Conservation (phyloP, 2,797 vertebrate species). For the Heteromormyrus szaboi region DNA sequence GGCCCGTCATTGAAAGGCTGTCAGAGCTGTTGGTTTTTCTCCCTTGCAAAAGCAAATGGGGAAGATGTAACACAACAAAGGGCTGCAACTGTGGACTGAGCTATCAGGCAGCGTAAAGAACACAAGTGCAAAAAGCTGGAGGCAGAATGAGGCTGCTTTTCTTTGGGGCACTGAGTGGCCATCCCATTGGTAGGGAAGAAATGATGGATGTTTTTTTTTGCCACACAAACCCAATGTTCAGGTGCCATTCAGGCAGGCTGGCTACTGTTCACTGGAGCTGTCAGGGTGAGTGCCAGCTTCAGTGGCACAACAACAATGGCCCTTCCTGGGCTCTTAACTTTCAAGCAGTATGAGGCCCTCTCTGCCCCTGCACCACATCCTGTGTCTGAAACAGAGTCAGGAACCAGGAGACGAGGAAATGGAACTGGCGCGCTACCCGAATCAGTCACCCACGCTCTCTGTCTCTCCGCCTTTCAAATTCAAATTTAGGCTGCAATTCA, state of each 20-base stretch:
- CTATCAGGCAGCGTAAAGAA: neutral
- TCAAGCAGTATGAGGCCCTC: neutral
- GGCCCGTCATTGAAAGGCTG: neutral
- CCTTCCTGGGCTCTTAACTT: neutral
- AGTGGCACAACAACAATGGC: neutral
- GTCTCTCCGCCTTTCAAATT: constrained; percentile 27
- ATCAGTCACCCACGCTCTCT: neutral
- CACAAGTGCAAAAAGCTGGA: neutral
- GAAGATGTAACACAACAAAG: neutral
- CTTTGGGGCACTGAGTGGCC: neutral
- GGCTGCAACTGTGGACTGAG: neutral
- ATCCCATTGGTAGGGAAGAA: neutral
- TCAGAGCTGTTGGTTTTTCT: neutral
- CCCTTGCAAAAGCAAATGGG: neutral
- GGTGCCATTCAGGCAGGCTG: neutral
- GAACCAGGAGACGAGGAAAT: neutral
- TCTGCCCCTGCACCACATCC: neutral
- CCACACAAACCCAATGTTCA: neutral
- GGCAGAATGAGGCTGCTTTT: neutral
- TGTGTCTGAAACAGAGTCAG: neutral
- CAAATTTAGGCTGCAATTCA: constrained; percentile 15
- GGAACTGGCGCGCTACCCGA: neutral
- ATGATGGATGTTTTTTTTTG: neutral
- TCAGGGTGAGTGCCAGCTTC: neutral
- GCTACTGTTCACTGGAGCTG: neutral